Evolutionary conservation across 2,797 vertebrate genomes (phyloP), one percentile per base, ranked within the genome.

Genomic region (Neosilurus hyrtlii): DNA sequence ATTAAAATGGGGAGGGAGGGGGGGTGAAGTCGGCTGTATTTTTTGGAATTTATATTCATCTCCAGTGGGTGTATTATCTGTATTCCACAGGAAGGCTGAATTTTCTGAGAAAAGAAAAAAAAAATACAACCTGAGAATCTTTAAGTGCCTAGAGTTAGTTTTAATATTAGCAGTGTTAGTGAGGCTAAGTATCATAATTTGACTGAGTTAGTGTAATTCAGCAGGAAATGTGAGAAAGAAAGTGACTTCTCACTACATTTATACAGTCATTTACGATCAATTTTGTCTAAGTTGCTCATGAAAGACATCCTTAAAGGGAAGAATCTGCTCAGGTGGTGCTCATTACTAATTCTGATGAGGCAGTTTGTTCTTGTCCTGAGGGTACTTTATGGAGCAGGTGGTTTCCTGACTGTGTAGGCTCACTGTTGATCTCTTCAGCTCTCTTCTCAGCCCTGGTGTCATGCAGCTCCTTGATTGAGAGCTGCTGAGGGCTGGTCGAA

Each of bases 351-450:
- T 6, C 20, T 65, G 43, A 22, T 52, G 16, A 2, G 6, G 37
- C 4, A 0, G 7, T 74, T 15, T 56, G 2, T 65, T 43, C 65
- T 76, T 79, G 18, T 79, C 61, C 76, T 52, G 59, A 52, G 43
- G 61, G 59, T 51, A 79, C 57, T 54, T 68, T 57, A 68, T 68
- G 16, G 63, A 68, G 65, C 51, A 67, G 51, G 54, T 80, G 65
- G 65, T 70, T 70, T 68, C 26, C 52, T 68, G 30, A 24, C 51
- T 57, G 65, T 68, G 63, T 68, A 65, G 52, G 65, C 68, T 68
- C 65, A 70, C 51, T 57, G 79, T 80, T 80, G 66, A 80, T 80
- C 79, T 66, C 37, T 70, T 80, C 65, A 80, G 20, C 63, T 76
- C 51, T 75, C 4, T 37, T 67, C 63, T 52, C 14, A 30, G 43